Percentiles rank a stretch among this genome's conserved stretches.
These are phyloP conservation scores for Drosophila sordidula DNA, from an alignment of 2,888 invertebrate genomes.

Conservation along the genomic window DNA sequence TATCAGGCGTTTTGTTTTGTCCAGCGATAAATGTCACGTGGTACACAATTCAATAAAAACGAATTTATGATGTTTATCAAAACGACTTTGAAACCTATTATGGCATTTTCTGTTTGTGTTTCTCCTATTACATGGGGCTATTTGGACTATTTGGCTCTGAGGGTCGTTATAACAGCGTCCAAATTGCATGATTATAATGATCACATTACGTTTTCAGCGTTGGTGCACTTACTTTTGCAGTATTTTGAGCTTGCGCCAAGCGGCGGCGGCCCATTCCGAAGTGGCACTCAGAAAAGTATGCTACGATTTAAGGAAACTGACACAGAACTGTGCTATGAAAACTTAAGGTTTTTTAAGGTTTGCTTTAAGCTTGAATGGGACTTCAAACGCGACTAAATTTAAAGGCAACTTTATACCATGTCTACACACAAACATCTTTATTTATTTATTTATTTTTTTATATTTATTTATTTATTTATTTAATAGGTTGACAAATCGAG, in stretches of 20 bases:
- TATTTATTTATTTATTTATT: no score
- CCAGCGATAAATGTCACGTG: constrained; percentile 42
- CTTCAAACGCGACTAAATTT: no score
- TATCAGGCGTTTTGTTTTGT: not conserved
- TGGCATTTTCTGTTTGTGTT: constrained; percentile 32
- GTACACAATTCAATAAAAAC: constrained; percentile 50
- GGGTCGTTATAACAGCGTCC: constrained; percentile 28
- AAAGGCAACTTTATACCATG: no score
- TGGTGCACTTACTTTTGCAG: constrained; percentile 40
- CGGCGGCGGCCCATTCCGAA: constrained; percentile 5
- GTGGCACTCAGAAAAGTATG: constrained; percentile 19
- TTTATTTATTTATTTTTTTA: no score
- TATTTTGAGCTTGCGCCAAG: constrained; percentile 42
- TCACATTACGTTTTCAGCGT: constrained; percentile 40
- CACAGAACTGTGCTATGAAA: not conserved
- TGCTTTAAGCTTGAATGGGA: constrained; percentile 5
- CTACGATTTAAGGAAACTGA: constrained; percentile 11
- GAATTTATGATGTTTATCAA: constrained; percentile 54
- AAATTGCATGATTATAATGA: constrained; percentile 69
- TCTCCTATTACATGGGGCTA: constrained; percentile 17
- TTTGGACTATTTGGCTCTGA: constrained; percentile 25
- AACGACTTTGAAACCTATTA: constrained; percentile 52
- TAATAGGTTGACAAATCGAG: no score
- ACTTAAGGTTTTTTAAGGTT: not conserved
- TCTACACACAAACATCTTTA: no score